Percentiles rank a stretch among this genome's conserved stretches.
These are phyloP conservation scores for Idaea biselata DNA, from an alignment of 2,888 invertebrate genomes.

Conservation along the genomic window DNA sequence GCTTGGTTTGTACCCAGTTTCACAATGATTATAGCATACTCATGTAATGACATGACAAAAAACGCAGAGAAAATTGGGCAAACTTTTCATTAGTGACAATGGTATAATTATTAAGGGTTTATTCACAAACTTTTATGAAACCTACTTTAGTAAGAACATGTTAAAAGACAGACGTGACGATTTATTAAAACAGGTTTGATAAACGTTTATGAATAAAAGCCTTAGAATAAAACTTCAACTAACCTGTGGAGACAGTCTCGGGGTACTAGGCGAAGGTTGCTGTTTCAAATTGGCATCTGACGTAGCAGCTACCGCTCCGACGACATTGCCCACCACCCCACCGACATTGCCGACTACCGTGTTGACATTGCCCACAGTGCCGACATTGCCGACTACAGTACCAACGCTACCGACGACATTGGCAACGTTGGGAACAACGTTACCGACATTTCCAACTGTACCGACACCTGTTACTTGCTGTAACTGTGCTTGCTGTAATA, in stretches of 20 bases:
- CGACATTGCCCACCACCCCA: conserved; percentile 38
- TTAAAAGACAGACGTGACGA: too few species aligned
- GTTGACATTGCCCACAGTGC: conserved; percentile 44
- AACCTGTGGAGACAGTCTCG: conserved; percentile 70
- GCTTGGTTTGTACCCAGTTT: background rate
- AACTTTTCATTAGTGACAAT: background rate
- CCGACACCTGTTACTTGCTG: conserved; percentile 73
- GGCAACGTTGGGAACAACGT: conserved; percentile 36
- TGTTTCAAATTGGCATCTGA: conserved; percentile 66
- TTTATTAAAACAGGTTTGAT: too few species aligned
- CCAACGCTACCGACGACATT: conserved; percentile 45
- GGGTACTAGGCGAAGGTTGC: conserved; percentile 68
- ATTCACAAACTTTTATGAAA: too few species aligned
- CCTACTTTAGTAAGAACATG: too few species aligned
- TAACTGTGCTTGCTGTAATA: conserved; percentile 83
- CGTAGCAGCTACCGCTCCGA: conserved; percentile 37
- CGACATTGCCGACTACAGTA: conserved; percentile 38
- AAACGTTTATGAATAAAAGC: too few species aligned
- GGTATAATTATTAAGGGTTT: conserved; percentile 6
- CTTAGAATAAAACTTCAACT: conserved; percentile 16
- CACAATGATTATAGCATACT: background rate
- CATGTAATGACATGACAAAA: background rate
- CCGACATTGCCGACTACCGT: conserved; percentile 35
- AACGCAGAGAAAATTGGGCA: background rate
- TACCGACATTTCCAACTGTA: conserved; percentile 34